These are phyloP conservation scores for Pangasius mekongensis DNA, from an alignment of 2,797 vertebrate species.

Conservation along the genomic window DNA sequence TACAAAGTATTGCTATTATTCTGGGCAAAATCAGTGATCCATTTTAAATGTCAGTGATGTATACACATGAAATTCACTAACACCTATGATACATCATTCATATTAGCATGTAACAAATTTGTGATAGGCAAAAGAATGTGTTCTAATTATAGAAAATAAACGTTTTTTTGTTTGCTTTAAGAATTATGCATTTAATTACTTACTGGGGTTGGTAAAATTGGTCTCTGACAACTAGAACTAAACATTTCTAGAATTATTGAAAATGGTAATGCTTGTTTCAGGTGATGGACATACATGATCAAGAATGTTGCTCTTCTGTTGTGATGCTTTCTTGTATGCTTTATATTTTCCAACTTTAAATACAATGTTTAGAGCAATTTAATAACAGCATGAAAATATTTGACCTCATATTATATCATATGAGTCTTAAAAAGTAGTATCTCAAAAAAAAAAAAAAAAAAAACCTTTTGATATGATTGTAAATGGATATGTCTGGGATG, in stretches of 20 bases:
- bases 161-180: too few relatives aligned
- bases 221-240: neutral
- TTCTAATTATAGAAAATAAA: neutral
- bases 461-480: neutral
- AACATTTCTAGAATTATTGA: neutral
- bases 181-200: too few relatives aligned
- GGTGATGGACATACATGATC: neutral
- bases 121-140: neutral
- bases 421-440: neutral
- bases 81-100: conserved; percentile 6
- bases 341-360: neutral
- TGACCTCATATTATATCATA: neutral
- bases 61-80: neutral
- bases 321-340: neutral
- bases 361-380: neutral
- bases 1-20: conserved; percentile 28
- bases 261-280: neutral
- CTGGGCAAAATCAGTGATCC: conserved; percentile 34
- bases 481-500: neutral
- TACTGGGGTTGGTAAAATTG: neutral
- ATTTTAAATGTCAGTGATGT: conserved; percentile 39
- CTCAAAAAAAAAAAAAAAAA: neutral
- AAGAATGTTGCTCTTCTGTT: neutral
- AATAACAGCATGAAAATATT: neutral
- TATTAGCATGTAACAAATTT: neutral